Base-by-base conservation (phyloP, 2,113 vertebrate species). In the Oceanodroma tethys region DNA sequence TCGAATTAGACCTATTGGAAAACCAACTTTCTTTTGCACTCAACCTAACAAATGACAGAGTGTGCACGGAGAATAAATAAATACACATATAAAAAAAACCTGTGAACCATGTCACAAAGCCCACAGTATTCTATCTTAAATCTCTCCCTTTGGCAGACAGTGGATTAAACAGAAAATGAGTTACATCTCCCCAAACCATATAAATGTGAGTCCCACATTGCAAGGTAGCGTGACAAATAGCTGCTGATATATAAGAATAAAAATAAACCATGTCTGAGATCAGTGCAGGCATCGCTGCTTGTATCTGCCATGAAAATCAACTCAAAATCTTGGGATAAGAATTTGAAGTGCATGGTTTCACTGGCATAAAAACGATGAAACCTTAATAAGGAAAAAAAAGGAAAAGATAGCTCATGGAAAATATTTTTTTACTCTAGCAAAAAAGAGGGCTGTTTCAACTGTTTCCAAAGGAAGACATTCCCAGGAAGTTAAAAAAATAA, bases 101-200 rank as follows among this genome's bases (percentile, higher is more conserved):
- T 15, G 74, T 53, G 81, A 95, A 34, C 66, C 82, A 45, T 50
- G 88, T 96, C 62, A 94, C 76, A 95, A 92, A 95, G 90, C 82
- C 32, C 73, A 32, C 58, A 68, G 59, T 8, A 75, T 56, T 94
- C 76, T 88, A 42, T 86, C 88, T 86, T 86, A 96, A 97, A 98
- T 95, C 89, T 94, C 42, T 59, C 29, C 38, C 68, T 90, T 82
- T 96, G 95, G 95, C 72, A 95, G 86, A 55, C 89, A 97, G 88
- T 84, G 88, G 94, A 97, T 97, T 95, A 98, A 98, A 95, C 53
- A 93, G 94, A 59, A 96, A 97, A 96, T 91, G 88, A 96, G 93
- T 93, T 97, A 95, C 72, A 91, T 95, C 92, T 97, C 88, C 76
- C 66, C 90, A 85, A 90, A 96, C 62, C 73, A 40, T 52, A 89